phyloP scores from a whole-genome alignment of 2,888 invertebrate species.

The Ophioninae sp. region DNA sequence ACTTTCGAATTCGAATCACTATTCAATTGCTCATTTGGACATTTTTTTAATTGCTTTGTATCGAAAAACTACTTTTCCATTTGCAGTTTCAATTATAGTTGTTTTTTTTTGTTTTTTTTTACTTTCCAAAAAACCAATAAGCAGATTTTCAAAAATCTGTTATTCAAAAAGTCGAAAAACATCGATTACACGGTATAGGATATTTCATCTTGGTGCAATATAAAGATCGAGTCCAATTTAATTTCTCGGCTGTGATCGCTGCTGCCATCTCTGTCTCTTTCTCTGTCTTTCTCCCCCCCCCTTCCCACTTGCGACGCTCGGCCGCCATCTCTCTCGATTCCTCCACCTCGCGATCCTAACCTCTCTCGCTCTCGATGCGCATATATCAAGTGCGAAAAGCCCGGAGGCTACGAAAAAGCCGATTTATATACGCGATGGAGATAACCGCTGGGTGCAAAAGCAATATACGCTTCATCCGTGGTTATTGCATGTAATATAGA shows the following conservation, averaged over 20 bases:
- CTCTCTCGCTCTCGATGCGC: slow-evolving; percentile 29
- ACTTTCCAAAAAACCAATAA: no score
- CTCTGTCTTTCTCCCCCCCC: neutral
- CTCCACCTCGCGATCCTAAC: neutral
- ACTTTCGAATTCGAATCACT: neutral
- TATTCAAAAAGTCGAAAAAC: neutral
- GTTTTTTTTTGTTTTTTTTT: neutral
- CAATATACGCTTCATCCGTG: slow-evolving; percentile 16
- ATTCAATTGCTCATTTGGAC: neutral
- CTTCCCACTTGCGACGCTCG: neutral
- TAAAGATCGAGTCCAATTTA: neutral
- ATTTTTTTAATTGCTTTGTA: neutral
- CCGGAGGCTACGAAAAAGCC: slow-evolving; percentile 31
- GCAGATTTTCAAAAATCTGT: neutral
- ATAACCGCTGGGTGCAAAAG: slow-evolving; percentile 11
- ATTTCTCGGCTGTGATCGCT: neutral
- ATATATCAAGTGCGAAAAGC: slow-evolving; percentile 25
- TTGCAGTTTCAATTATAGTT: neutral
- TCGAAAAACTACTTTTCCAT: neutral
- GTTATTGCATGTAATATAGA: slow-evolving; percentile 21
- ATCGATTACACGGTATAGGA: neutral
- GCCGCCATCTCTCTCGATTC: neutral
- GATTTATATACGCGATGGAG: neutral
- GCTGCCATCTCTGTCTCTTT: no score
- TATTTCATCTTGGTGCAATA: neutral